A percentile compares a stretch with the other conserved stretches of the same genome.
phyloP scores from a whole-genome alignment of 2,888 invertebrate genomes.

The Tachina fera region DNA sequence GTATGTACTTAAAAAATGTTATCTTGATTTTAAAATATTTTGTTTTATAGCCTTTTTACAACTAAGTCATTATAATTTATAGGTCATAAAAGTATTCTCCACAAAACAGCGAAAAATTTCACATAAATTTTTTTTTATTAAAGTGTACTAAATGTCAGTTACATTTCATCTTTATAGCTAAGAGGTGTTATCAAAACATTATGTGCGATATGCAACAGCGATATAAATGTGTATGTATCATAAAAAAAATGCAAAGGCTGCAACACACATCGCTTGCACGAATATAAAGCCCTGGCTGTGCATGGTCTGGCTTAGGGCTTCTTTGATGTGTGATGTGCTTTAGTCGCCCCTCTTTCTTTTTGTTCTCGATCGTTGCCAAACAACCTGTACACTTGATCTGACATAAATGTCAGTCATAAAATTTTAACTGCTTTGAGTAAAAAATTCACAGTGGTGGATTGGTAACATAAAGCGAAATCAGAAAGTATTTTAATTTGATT shows the following conservation, averaged over 20 bases:
- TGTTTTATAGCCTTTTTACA: constrained; percentile 15
- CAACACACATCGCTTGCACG: constrained; percentile 22
- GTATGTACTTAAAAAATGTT: constrained; percentile 3
- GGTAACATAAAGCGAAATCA: neutral
- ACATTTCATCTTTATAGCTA: constrained; percentile 50
- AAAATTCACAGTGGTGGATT: constrained; percentile 41
- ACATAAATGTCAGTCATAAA: constrained; percentile 65
- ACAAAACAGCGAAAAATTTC: constrained; percentile 23
- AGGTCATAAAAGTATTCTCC: constrained; percentile 61
- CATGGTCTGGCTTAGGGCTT: constrained; percentile 42
- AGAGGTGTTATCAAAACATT: constrained; percentile 54
- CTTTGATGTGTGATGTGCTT: constrained; percentile 43
- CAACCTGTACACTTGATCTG: constrained; percentile 66
- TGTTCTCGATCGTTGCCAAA: constrained; percentile 5
- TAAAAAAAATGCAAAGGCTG: constrained; percentile 21
- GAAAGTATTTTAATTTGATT: neutral
- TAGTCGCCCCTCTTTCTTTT: constrained; percentile 1
- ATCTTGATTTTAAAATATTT: constrained; percentile 49
- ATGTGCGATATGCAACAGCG: constrained; percentile 35
- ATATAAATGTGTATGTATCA: neutral
- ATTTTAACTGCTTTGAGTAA: constrained; percentile 42
- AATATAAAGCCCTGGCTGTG: neutral
- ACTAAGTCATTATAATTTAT: constrained; percentile 57
- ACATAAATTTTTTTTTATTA: constrained; percentile 3
- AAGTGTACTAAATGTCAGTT: constrained; percentile 49